Base-by-base conservation (phyloP, 2,113 vertebrate genomes). In the Turnix velox region DNA sequence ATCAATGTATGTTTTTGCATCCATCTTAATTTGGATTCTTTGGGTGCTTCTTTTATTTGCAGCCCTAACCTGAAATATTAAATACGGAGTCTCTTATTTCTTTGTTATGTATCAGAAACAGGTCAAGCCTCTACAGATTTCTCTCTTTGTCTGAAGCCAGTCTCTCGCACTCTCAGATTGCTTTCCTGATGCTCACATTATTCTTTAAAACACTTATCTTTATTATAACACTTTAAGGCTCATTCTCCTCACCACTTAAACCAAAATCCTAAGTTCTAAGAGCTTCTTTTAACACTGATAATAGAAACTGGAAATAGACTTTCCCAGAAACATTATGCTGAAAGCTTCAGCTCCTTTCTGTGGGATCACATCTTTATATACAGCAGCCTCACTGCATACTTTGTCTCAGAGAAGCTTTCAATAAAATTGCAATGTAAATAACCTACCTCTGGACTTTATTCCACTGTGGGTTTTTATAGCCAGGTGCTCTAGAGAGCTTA, bases 251-350 rank as follows among this genome's bases (percentile, higher is more conserved):
- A 63, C 43, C 43, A 87, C 57, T 81, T 93, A 91, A 93, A 81
- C 42, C 37, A 78, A 92, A 91, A 66, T 73, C 25, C 66, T 76
- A 33, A 65, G 23, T 66, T 18, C 28, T 87, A 82, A 84, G 58
- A 94, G 31, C 25, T 89, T 76, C 33, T 87, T 92, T 92, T 82
- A 85, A 79, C 25, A 69, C 2, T 54, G 62, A 62, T 72, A 63
- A 62, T 42, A 89, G 45, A 82, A 94, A 82, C 54, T 79, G 84
- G 62, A 87, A 91, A 76, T 40, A 69, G 62, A 69, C 16, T 46
- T 95, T 82, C 28, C 86, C 54, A 62, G 84, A 95, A 92, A 68
- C n/a, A 73, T 75, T 75, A 61, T 49, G 37, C 31, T 83, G 84
- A 87, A 94, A 87, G 33, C 66, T 71, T 69, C 62, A 57, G 18